Evolutionary conservation across 1,140 invertebrate species (phyloP).

Genomic region (Pentalonia nigronervosa): DNA sequence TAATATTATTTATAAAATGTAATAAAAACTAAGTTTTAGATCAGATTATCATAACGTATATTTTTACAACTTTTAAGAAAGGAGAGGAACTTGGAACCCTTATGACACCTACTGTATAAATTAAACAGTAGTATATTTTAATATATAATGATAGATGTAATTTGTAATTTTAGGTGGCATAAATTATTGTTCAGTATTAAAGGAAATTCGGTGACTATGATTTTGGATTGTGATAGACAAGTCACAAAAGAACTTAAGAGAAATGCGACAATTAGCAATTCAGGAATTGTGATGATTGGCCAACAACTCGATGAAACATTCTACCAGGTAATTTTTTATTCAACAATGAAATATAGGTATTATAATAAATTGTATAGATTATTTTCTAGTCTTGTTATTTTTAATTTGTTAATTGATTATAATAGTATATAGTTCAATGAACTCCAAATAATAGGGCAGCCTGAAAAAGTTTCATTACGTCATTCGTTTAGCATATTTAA

Average conservation of each 20-base stretch:
- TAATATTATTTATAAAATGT: neutral
- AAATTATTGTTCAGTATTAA: conserved; percentile 79
- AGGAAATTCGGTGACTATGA: conserved; percentile 76
- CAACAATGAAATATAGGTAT: neutral
- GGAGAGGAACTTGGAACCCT: neutral
- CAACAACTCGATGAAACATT: conserved; percentile 73
- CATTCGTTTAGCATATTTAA: neutral
- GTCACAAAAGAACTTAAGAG: conserved; percentile 71
- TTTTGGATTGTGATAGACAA: conserved; percentile 73
- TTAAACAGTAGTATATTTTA: neutral
- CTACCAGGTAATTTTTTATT: conserved; percentile 68
- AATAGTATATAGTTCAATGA: neutral
- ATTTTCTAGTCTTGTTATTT: neutral
- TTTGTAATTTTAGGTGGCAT: conserved; percentile 73
- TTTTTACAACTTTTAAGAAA: neutral
- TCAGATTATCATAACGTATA: neutral
- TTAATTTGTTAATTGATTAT: neutral
- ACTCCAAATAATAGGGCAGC: neutral
- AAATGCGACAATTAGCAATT: conserved; percentile 68
- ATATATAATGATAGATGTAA: neutral
- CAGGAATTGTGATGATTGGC: conserved; percentile 77
- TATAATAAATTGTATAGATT: neutral
- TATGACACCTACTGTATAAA: neutral
- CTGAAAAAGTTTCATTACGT: neutral
- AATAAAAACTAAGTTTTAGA: neutral